phyloP scores from a whole-genome alignment of 2,113 vertebrate species.

The Machaerirhynchus nigripectus region DNA sequence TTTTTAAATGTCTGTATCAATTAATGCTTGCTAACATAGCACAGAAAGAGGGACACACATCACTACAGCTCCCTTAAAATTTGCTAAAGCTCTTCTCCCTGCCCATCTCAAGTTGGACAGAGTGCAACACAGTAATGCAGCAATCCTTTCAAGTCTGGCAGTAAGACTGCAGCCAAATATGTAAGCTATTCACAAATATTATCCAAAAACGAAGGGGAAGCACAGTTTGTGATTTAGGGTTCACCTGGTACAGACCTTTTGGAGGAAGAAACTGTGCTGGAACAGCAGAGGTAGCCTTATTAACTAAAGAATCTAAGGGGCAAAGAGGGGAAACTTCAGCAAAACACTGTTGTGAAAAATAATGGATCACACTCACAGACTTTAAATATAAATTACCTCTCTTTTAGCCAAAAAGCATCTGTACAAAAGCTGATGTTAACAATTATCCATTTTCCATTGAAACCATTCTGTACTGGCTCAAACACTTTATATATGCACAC shows the following conservation, averaged over 20 bases:
- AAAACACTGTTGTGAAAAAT: slow-evolving; percentile 17
- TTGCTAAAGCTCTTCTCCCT: background rate
- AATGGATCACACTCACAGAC: background rate
- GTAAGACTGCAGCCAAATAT: background rate
- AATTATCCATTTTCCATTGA: slow-evolving; percentile 44
- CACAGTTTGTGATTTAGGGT: background rate
- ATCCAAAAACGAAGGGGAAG: background rate
- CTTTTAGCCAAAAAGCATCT: slow-evolving; percentile 38
- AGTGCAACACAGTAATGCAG: background rate
- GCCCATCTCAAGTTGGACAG: background rate
- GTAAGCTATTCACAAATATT: slow-evolving; percentile 12
- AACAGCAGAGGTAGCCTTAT: background rate
- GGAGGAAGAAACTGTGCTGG: background rate
- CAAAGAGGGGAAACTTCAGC: background rate
- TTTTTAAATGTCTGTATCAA: background rate
- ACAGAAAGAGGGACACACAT: background rate
- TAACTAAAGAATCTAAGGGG: background rate
- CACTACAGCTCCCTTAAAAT: background rate
- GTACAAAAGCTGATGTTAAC: slow-evolving; percentile 42
- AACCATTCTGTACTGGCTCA: background rate
- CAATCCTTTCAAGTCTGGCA: background rate
- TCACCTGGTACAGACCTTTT: background rate
- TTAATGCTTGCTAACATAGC: background rate
- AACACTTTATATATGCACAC: background rate
- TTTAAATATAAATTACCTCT: slow-evolving; percentile 19